These are phyloP conservation scores for Tetrapedia diversipes DNA, from an alignment of 2,888 invertebrate genomes.

Conservation along the genomic window DNA sequence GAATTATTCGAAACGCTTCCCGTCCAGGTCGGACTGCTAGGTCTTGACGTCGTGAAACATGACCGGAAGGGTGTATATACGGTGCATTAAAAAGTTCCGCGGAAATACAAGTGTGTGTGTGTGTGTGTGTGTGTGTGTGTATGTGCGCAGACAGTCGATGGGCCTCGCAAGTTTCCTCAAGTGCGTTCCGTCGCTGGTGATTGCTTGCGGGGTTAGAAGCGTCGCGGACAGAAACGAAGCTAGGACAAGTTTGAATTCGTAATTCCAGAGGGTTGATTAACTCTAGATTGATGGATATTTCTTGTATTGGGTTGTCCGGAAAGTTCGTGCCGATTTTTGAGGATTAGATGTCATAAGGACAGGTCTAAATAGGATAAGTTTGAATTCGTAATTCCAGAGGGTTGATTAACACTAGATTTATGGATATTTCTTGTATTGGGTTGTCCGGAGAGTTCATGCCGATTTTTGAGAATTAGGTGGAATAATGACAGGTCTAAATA, in stretches of 20 bases:
- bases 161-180: conserved; percentile 19
- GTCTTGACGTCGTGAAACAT: conserved; percentile 6
- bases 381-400: too few relatives aligned
- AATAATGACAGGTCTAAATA: too few relatives aligned
- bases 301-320: too few relatives aligned
- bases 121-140: conserved; percentile 9
- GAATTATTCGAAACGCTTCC: conserved; percentile 12
- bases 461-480: too few relatives aligned
- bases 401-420: too few relatives aligned
- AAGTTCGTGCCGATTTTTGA: too few relatives aligned
- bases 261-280: conserved; percentile 34
- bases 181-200: not conserved
- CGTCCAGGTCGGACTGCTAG: not conserved
- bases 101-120: conserved; percentile 34
- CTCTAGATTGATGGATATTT: too few relatives aligned
- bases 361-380: too few relatives aligned
- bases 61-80: not conserved
- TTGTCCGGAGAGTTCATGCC: too few relatives aligned
- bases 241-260: conserved; percentile 23
- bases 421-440: too few relatives aligned
- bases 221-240: not conserved
- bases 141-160: conserved; percentile 8
- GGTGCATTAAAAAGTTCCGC: not conserved
- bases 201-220: not conserved
- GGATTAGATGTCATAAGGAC: too few relatives aligned